Evolutionary conservation across 1,140 invertebrate species (phyloP).

Genomic region (Zaprionus capensis): DNA sequence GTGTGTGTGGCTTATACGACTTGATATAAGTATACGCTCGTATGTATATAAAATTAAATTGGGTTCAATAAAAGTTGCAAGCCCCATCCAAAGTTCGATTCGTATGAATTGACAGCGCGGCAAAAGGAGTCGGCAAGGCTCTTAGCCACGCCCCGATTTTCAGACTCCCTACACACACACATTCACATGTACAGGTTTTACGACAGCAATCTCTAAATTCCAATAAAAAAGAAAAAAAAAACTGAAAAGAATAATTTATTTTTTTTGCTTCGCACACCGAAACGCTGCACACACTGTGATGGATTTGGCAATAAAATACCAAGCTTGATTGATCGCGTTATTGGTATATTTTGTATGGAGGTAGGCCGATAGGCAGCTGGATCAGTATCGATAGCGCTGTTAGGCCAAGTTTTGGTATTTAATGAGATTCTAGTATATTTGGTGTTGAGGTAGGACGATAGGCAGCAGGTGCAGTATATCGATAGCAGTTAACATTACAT

Average conservation of each 20-base stretch:
- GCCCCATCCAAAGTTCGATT: conserved; percentile 24
- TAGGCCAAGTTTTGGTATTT: no score
- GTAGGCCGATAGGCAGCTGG: not conserved
- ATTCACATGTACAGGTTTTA: conserved; percentile 34
- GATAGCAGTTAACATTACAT: not conserved
- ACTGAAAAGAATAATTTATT: conserved; percentile 13
- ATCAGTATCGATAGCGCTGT: not conserved
- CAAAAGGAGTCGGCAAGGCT: conserved; percentile 8
- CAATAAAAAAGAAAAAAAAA: conserved; percentile 11
- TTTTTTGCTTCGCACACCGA: not conserved
- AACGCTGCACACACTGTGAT: not conserved
- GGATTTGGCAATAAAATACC: not conserved
- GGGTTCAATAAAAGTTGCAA: conserved; percentile 60
- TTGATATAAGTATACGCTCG: conserved; percentile 5
- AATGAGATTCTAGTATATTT: not conserved
- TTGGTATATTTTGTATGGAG: not conserved
- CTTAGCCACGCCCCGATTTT: not conserved
- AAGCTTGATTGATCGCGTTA: not conserved
- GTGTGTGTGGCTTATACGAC: conserved; percentile 1
- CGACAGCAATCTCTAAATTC: conserved; percentile 31
- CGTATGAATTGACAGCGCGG: conserved; percentile 32
- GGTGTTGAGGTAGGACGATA: not conserved
- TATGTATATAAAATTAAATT: conserved; percentile 54
- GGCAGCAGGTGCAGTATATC: not conserved
- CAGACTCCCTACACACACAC: conserved; percentile 1